Evolutionary conservation across 2,888 invertebrate species (phyloP).

Genomic region (Herminia tarsipennalis): DNA sequence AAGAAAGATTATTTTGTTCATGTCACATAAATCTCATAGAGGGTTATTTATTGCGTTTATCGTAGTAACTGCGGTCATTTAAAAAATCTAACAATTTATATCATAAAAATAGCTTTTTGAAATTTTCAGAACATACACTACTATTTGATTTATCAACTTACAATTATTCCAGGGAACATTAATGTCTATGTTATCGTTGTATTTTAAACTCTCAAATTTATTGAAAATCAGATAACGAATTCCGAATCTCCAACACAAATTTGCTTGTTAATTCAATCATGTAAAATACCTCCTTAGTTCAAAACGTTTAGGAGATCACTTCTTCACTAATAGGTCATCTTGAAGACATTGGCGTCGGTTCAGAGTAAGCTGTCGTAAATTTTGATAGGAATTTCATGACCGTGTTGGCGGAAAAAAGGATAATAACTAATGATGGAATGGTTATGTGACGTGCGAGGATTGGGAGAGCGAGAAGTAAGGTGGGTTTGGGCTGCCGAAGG

Average conservation of each 20-base stretch:
- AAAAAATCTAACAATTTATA: conserved; percentile 19
- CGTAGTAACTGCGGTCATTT: conserved; percentile 14
- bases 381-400: conserved; percentile 32
- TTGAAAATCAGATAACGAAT: conserved; percentile 38
- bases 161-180: conserved; percentile 41
- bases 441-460: conserved; percentile 51
- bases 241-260: conserved; percentile 40
- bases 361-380: conserved; percentile 22
- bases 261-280: conserved; percentile 34
- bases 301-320: conserved; percentile 40
- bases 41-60: conserved; percentile 33
- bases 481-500: conserved; percentile 50
- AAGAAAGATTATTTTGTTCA: conserved; percentile 29
- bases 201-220: conserved; percentile 51
- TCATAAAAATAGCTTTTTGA: conserved; percentile 32
- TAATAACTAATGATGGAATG: conserved; percentile 43
- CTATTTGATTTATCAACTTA: conserved; percentile 32
- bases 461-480: conserved; percentile 47
- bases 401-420: conserved; percentile 37
- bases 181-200: conserved; percentile 57
- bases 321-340: conserved; percentile 70
- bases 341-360: conserved; percentile 37
- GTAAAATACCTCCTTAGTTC: conserved; percentile 41
- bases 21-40: conserved; percentile 25
- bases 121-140: conserved; percentile 34